Evolutionary conservation across 2,888 invertebrate genomes (phyloP).

Genomic region (Rosalia funebris): DNA sequence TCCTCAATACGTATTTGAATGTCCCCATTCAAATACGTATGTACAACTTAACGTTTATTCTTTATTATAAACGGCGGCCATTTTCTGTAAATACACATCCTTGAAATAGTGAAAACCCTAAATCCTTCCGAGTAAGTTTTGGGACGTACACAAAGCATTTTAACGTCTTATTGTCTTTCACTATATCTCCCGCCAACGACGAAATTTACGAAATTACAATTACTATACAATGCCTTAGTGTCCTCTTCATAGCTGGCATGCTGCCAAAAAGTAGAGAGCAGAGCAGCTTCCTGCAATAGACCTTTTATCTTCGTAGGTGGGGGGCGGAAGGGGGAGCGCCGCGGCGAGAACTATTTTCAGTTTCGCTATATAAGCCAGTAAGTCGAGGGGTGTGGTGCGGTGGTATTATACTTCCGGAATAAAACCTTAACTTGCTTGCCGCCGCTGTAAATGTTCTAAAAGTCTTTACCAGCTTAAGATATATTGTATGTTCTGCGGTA

Average conservation of each 20-base stretch:
- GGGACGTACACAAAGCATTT: neutral
- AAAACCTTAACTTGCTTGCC: conserved; percentile 34
- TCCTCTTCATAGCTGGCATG: conserved; percentile 30
- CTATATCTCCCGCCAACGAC: neutral
- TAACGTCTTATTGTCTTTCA: neutral
- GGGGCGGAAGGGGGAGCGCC: conserved; percentile 23
- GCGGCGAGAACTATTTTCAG: conserved; percentile 36
- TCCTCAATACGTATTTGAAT: too few relatives aligned
- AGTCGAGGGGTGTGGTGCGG: conserved; percentile 30
- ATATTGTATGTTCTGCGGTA: conserved; percentile 19
- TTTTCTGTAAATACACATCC: too few relatives aligned
- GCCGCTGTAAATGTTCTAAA: conserved; percentile 11
- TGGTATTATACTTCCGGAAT: conserved; percentile 40
- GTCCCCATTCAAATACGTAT: too few relatives aligned
- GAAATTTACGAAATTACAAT: conserved; percentile 9
- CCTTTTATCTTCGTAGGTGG: conserved; percentile 26
- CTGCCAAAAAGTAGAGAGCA: conserved; percentile 33
- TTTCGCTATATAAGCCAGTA: conserved; percentile 31
- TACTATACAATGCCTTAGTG: conserved; percentile 7
- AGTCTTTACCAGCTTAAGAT: conserved; percentile 22
- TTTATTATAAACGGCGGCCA: too few relatives aligned
- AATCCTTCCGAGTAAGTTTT: too few relatives aligned
- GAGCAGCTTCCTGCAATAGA: conserved; percentile 21
- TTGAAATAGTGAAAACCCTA: too few relatives aligned
- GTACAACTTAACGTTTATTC: too few relatives aligned